Percentiles rank a stretch among this genome's conserved stretches.
These are phyloP conservation scores for Atlantisia rogersi DNA, from an alignment of 2,113 vertebrate genomes.

Conservation along the genomic window DNA sequence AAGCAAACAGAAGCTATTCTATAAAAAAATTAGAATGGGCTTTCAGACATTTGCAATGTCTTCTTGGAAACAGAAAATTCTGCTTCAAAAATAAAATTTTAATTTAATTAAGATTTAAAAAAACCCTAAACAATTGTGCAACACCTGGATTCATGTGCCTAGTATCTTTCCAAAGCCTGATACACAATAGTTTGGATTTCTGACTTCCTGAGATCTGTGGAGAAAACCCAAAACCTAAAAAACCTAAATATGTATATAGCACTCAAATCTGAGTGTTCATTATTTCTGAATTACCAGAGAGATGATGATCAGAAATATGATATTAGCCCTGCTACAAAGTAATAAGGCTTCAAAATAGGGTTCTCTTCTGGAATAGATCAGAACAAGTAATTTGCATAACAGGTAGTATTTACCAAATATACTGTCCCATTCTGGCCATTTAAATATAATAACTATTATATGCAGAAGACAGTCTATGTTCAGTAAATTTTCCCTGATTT, in stretches of 20 bases:
- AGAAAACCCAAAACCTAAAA: rapidly evolving
- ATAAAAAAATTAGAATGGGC: neutral
- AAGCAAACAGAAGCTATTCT: neutral
- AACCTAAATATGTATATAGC: rapidly evolving
- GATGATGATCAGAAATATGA: neutral
- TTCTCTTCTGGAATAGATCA: neutral
- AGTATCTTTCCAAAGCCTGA: neutral
- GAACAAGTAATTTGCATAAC: neutral
- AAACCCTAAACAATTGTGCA: neutral
- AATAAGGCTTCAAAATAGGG: neutral
- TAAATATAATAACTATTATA: neutral
- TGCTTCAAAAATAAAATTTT: neutral
- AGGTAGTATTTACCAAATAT: slow-evolving; percentile 23
- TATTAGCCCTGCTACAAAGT: neutral
- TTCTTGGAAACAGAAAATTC: neutral
- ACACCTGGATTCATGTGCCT: rapidly evolving
- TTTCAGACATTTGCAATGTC: neutral
- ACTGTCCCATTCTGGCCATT: neutral
- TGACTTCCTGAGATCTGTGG: neutral
- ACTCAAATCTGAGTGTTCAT: neutral
- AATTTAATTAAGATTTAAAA: neutral
- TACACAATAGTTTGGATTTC: neutral
- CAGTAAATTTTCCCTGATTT: neutral
- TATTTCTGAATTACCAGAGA: neutral
- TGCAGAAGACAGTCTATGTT: neutral